Conservation (phyloP, 2,797 vertebrate species). For the Chaunax sp. region DNA sequence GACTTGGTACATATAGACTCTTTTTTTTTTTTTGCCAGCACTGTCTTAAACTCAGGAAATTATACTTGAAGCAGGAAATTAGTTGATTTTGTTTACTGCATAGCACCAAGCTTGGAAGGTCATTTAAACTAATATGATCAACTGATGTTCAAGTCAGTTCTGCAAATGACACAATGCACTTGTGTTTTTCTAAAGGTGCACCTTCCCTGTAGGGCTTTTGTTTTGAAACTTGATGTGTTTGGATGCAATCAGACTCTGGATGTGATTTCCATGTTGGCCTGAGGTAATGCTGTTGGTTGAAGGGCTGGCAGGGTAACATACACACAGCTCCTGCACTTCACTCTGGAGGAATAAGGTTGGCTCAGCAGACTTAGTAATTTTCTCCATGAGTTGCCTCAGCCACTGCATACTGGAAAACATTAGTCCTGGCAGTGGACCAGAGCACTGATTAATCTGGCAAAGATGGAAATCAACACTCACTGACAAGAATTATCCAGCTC, state of each 20-base stretch:
- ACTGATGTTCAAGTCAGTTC: neutral
- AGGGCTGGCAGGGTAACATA: slow-evolving; percentile 18
- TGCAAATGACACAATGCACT: neutral
- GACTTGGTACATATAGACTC: neutral
- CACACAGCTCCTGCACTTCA: slow-evolving; percentile 27
- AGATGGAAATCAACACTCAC: slow-evolving; percentile 35
- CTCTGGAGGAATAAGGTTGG: slow-evolving; percentile 34
- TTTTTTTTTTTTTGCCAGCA: neutral
- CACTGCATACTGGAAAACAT: slow-evolving; percentile 18
- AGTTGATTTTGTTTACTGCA: neutral
- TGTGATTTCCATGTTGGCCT: slow-evolving; percentile 21
- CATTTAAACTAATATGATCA: neutral
- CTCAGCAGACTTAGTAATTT: slow-evolving; percentile 38
- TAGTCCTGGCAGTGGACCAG: slow-evolving; percentile 39
- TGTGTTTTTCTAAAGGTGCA: slow-evolving; percentile 2
- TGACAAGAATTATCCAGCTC: slow-evolving; percentile 20
- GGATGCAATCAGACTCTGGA: slow-evolving; percentile 9
- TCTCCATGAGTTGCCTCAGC: slow-evolving; percentile 44
- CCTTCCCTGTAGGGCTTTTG: neutral
- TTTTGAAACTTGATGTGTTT: neutral
- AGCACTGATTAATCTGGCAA: slow-evolving; percentile 55
- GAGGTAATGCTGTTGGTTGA: slow-evolving; percentile 3
- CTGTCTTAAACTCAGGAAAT: neutral
- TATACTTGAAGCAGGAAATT: neutral
- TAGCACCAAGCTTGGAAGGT: neutral